Evolutionary conservation across 2,888 invertebrate genomes (phyloP), one percentile per base, ranked within the genome.

Genomic region (Campoplex nolae): DNA sequence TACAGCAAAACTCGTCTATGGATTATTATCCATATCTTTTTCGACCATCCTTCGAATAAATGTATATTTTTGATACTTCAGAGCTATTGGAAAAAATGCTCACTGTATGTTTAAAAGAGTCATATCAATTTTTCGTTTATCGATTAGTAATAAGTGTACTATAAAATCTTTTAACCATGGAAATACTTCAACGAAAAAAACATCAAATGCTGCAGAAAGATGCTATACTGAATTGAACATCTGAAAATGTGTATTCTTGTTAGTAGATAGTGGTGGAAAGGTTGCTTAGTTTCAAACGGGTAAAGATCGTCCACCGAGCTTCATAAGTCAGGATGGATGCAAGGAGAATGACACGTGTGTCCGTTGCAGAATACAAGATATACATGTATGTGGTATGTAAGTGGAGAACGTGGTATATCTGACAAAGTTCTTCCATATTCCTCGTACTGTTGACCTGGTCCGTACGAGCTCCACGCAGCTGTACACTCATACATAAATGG

Each of bases 401-500:
- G 89, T 89, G 88, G 88, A 92, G 90, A 87, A 88, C 35, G 45
- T 87, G 88, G 86, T 88, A 88, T 89, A 88, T 88, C 89, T 88
- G 89, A 90, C 91, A 91, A 91, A 90, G 90, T 90, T 89, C 90
- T 84, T 62, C 88, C 87, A 86, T 86, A 89, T 87, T 88, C 88
- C 88, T 89, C 90, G 89, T 89, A 89, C 90, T 90, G 90, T 91
- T 91, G 92, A 91, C 86, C 86, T 86, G 86, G 85, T 71, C 70
- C 23, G 75, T 70, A 23, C 48, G 67, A 74, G 48, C 65, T 51
- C 48, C 79, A 42, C 56, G 7, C 62, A n/a, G 45, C 38, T 71
- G 35, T 56, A 71, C 35, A 32, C 54, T 45, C 38, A 54, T 65
- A 67, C 38, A 54, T 73, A 28, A 65, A 54, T 48, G 58, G 16